phyloP scores from a whole-genome alignment of 2,113 vertebrate species.

The Prionailurus bengalensis region DNA sequence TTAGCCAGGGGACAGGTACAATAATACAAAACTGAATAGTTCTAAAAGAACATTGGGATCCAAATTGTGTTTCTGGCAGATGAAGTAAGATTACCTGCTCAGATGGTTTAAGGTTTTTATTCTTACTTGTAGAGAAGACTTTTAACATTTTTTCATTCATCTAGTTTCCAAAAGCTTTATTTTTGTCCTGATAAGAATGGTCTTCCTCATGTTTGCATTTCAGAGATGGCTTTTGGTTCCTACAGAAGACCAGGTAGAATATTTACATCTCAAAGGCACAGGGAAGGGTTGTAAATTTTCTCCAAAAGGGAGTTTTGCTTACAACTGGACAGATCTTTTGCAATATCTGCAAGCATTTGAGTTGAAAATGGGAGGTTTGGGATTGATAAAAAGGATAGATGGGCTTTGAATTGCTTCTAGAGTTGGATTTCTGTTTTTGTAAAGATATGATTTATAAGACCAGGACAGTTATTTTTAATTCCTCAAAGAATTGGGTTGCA shows the following conservation, averaged over 20 bases:
- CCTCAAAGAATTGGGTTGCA: not conserved
- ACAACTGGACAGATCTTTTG: not conserved
- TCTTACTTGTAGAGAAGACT: not conserved
- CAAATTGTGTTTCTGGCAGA: not conserved
- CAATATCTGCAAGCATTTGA: not conserved
- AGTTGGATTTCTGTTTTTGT: not conserved
- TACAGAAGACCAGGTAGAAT: not conserved
- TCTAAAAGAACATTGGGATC: not conserved
- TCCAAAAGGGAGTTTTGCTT: not conserved
- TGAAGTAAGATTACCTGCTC: not conserved
- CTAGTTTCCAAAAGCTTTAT: not conserved
- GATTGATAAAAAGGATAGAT: not conserved
- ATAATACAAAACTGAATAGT: not conserved
- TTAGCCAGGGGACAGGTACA: not conserved
- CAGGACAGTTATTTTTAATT: not conserved
- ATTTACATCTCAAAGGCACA: not conserved
- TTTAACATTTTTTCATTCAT: not conserved
- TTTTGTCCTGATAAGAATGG: not conserved
- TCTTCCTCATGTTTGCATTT: not conserved
- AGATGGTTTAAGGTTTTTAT: not conserved
- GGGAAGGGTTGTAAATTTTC: not conserved
- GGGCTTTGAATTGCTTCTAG: not conserved
- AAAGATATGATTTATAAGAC: not conserved
- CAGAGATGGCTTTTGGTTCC: not conserved
- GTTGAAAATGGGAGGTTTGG: not conserved